Evolutionary conservation across 2,888 invertebrate species (phyloP), one percentile per base, ranked within the genome.

Genomic region (Dynastes maya): DNA sequence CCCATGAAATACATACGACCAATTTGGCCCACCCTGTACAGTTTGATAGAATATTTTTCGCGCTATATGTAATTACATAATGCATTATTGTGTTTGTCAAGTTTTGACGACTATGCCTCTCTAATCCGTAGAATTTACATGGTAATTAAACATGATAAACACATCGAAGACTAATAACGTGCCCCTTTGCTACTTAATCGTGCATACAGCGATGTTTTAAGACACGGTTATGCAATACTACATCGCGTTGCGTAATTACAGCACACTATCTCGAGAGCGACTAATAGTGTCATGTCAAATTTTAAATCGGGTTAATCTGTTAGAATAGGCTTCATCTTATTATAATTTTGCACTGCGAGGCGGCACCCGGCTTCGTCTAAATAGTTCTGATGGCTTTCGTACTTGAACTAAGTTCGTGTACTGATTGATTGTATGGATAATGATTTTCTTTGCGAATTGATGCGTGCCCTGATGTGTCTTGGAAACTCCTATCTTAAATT

Each of bases 271-370:
- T 51, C 51, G 49, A 45, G 27, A 29, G 27, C 29, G 29, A 29
- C 51, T 68, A 68, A 68, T 29, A 68, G 29, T n/a, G 68, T 68
- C 68, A 13, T 68, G 68, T 68, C 51, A 51, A 11, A 68, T 68
- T 68, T 68, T 68, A 68, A 68, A 51, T 68, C 27, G 13, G 29
- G 68, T 68, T 68, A 51, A 68, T 68, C 68, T 49, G 49, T 51
- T 32, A 68, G 68, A 68, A 68, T 68, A 68, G 51, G 27, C 51
- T 51, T 11, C 51, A 49, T 68, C 51, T 51, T 51, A 49, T 29
- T 51, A 68, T 68, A 68, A 49, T 68, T 68, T 68, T 29, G 29
- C 5, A 63, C 11, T 51, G 27, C 29, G 5, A 37, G 32, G 32
- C 32, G 29, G 29, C 49, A 27, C 40, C n/a, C 11, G 6, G 11